A percentile compares a stretch with the other conserved stretches of the same genome.
phyloP scores from a whole-genome alignment of 2,797 vertebrate species.

The Onychomys leucogaster region DNA sequence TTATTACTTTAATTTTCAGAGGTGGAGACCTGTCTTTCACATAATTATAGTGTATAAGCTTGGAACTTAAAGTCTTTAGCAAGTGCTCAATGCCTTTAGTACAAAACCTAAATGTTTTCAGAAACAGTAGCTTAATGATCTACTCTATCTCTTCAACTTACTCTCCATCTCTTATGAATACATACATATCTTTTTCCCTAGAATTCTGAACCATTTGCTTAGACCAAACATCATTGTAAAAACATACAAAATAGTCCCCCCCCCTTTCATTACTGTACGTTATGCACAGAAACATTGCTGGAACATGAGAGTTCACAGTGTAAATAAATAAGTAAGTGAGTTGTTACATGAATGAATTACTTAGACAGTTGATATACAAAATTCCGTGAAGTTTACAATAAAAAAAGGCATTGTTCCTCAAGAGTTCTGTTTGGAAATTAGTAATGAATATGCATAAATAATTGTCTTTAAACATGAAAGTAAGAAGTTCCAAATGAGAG shows the following conservation, averaged over 20 bases:
- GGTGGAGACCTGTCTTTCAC: neutral
- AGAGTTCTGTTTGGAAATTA: neutral
- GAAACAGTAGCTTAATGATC: neutral
- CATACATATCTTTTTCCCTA: neutral
- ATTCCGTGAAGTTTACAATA: neutral
- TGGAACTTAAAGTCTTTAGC: constrained; percentile 14
- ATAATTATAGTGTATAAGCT: neutral
- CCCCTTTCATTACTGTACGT: neutral
- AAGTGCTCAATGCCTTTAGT: neutral
- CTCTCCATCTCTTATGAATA: neutral
- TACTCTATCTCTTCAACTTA: neutral
- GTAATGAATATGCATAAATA: neutral
- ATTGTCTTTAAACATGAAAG: neutral
- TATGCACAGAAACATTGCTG: neutral
- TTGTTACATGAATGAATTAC: neutral
- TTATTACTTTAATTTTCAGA: neutral
- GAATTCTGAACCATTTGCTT: neutral
- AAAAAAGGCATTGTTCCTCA: neutral
- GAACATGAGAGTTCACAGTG: neutral
- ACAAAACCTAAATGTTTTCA: neutral
- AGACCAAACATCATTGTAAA: neutral
- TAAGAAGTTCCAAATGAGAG: neutral
- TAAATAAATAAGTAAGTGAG: neutral
- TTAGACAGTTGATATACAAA: neutral
- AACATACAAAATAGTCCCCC: neutral